Evolutionary conservation across 2,797 vertebrate species (phyloP), one percentile per base, ranked within the genome.

Genomic region (Sebastes dallii): DNA sequence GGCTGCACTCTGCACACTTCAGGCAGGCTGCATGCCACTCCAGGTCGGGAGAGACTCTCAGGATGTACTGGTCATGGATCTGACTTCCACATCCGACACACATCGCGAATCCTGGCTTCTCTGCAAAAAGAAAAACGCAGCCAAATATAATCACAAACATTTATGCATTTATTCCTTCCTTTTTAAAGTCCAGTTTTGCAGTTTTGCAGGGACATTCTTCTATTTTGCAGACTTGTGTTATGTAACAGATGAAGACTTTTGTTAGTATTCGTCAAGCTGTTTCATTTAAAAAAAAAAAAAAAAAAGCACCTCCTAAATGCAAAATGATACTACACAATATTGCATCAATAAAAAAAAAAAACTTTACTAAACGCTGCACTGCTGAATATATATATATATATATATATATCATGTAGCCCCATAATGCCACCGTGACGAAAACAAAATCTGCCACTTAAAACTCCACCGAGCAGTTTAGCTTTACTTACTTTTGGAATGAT

Each of bases 11-110:
- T 3, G 97, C 96, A 64, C 98, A 99, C 95, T 98, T 98, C 81
- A 99, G 96, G 90, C 98, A 99, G 89, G 97, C 97, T 64, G 97
- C 97, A 61, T 99, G 98, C 98, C 98, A 99, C 94, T 98, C 97
- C 90, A 99, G 95, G 93, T 99, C 98, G 66, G 98, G 98, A 73
- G 96, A 98, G 67, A 99, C 98, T 82, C 96, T 96, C 87, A 99
- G 95, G 89, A 99, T 96, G 89, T 98, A 99, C 91, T 97, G 98
- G 93, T 99, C 98, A 89, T 97, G 97, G 95, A 99, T 99, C 91
- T 97, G 97, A 94, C 97, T 97, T 93, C 98, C 98, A 94, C 98
- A 99, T 92, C 98, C 98, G 71, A 97, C 96, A 94, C 98, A 99
- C 96, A 96, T 97, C 82, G 98, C 97, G 89, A 97, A 95, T 94